These are phyloP conservation scores for Eulemur albifrons DNA, from an alignment of 2,797 vertebrate genomes.

Conservation along the genomic window DNA sequence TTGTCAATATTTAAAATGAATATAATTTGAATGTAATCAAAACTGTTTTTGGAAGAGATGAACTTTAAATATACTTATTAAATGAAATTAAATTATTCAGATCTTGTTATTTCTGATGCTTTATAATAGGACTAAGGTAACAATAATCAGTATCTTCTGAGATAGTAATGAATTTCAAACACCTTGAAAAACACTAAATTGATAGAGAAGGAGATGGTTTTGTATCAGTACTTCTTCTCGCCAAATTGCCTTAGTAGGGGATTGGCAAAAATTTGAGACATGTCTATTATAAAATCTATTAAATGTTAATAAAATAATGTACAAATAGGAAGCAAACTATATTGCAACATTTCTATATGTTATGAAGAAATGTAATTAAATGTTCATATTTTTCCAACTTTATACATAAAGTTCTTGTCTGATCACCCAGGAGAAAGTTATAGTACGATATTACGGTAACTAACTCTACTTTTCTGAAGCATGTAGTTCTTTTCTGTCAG, in stretches of 20 bases:
- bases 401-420: not conserved
- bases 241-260: not conserved
- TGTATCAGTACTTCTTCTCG: not conserved
- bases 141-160: not conserved
- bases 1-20: conserved; percentile 67
- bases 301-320: not conserved
- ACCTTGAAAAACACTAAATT: conserved; percentile 34
- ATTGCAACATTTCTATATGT: not conserved
- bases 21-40: conserved; percentile 72
- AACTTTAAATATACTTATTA: conserved; percentile 67
- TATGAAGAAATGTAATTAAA: not conserved
- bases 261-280: not conserved
- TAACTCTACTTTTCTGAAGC: not conserved
- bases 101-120: conserved; percentile 48
- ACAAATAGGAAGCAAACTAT: not conserved
- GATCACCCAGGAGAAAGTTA: not conserved
- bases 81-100: conserved; percentile 63
- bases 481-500: not conserved
- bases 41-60: conserved; percentile 63
- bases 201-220: not conserved
- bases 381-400: not conserved
- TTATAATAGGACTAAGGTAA: not conserved
- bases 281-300: conserved; percentile 1
- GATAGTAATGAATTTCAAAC: not conserved
- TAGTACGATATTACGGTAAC: not conserved